A percentile compares a stretch with the other conserved stretches of the same genome.
Evolutionary conservation across 1,140 invertebrate genomes (phyloP).

Genomic region (Plutomurus gul): DNA sequence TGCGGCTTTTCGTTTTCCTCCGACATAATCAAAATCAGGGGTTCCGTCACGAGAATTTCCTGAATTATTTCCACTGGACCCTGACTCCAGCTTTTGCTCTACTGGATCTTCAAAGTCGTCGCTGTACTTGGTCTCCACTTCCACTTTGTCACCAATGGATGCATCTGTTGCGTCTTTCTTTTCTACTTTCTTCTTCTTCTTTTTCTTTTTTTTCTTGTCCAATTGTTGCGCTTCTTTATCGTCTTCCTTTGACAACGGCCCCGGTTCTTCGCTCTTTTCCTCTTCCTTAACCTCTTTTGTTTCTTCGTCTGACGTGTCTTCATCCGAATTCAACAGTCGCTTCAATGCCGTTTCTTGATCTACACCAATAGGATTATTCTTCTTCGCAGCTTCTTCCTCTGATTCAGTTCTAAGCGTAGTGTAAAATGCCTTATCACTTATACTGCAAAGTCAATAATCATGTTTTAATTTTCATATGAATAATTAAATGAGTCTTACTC

Average conservation of each 20-base stretch:
- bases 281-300: slow-evolving; percentile 57
- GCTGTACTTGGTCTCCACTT: slow-evolving; percentile 56
- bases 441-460: not conserved
- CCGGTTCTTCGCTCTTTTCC: slow-evolving; percentile 49
- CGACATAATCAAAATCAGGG: slow-evolving; percentile 6
- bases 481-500: slow-evolving; percentile 23
- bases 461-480: not conserved
- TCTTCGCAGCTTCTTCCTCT: slow-evolving; percentile 73
- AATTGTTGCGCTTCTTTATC: slow-evolving; percentile 51
- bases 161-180: slow-evolving; percentile 74
- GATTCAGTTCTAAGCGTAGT: slow-evolving; percentile 64
- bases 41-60: slow-evolving; percentile 55
- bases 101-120: slow-evolving; percentile 59
- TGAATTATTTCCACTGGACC: not conserved
- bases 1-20: slow-evolving; percentile 29
- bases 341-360: slow-evolving; percentile 86
- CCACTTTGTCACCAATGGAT: slow-evolving; percentile 70
- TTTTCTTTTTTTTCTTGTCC: slow-evolving; percentile 53
- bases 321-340: slow-evolving; percentile 84
- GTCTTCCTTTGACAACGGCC: not conserved
- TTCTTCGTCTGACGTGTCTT: slow-evolving; percentile 75
- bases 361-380: slow-evolving; percentile 70
- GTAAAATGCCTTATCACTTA: not conserved
- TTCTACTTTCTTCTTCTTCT: slow-evolving; percentile 60
- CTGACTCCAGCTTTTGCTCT: slow-evolving; percentile 56